Evolutionary conservation across 1,140 invertebrate species (phyloP), one percentile per base, ranked within the genome.

Genomic region (Drosophila saltans): DNA sequence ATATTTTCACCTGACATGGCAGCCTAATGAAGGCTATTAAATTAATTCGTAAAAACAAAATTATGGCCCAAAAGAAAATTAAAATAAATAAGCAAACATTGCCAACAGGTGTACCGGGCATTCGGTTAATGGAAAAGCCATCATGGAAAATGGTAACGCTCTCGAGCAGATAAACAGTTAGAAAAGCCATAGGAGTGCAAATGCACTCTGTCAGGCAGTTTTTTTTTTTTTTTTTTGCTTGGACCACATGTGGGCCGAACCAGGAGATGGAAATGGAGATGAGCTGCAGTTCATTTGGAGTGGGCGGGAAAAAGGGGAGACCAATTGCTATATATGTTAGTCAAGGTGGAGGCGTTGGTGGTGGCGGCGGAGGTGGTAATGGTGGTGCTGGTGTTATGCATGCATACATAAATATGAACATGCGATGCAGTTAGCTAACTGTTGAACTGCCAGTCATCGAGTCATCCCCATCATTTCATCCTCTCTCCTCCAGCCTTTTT

Each of bases 121-220:
- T 64, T 64, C 67, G 36, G 63, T 33, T 16, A 66, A 79, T 75
- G 82, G 65, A 58, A 86, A 82, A 75, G 58, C 66, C 66, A 57
- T 67, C 66, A 64, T 52, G 70, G 67, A 60, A 77, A 77, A 75
- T 78, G 40, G 67, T 60, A 64, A 73, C 63, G 26, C 72, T 73
- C 72, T 88, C 83, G 88, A 65, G 82, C 80, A 88, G 83, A 86
- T 83, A 88, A 86, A 86, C 82, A 86, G 83, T 88, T 86, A 76
- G 73, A 69, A 86, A 86, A 74, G 73, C 82, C 80, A 73, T 82
- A 86, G 73, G 61, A 79, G 73, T 79, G 66, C 75, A 36, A 79
- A 69, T 79, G 66, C 67, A 36, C 66, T 65, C 67, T 63, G 45
- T 16, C 62, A 68, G 30, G 24, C 55, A 59, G 2, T 2, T 30